Base-by-base conservation (phyloP, 2,888 invertebrate genomes). In the Drosophila colorata region DNA sequence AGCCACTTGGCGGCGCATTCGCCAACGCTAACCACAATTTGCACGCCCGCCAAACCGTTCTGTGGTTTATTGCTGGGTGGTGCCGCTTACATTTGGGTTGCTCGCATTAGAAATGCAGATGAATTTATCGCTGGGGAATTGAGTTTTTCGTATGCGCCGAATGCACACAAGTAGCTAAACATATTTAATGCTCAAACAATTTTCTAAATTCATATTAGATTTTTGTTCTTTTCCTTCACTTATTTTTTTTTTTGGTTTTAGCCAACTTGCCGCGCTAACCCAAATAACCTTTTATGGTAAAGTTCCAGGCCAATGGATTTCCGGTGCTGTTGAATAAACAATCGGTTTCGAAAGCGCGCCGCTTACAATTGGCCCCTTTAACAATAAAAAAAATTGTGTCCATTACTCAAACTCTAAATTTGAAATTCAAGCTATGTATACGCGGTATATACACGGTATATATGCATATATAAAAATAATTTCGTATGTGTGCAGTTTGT, bases 331-430 rank as follows among this genome's bases (percentile, higher is more conserved):
- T 82, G 67, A 82, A 82, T 88, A 84, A 82, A 70, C 74, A 87
- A 82, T 77, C 66, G 56, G 81, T 40, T 65, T 28, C 58, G 52
- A 51, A 61, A 25, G 56, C 47, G 64, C 53, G 76, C 65, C 9
- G 14, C 53, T 41, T 63, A 31, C 59, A 63, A 74, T 75, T 70
- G 76, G 44, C 48, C 38, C 46, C 40, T 53, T 33, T 40, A 33
- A 33, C 33, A 33, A 31, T 8, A 28, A 28, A 31, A 31, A 52
- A 46, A 14, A 35, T 33, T 40, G 40, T 64, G 57, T 65, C 75
- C 76, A 83, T 78, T 80, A 80, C 89, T 77, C 85, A 77, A 87
- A 84, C 87, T 69, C 66, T 43, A 64, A 55, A 69, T 63, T 63
- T 41, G 41, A 53, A 61, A 63, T 56, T 47, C 55, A 43, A 71